These are phyloP conservation scores for Atherinomorus stipes DNA, from an alignment of 2,113 vertebrate genomes.

Conservation along the genomic window DNA sequence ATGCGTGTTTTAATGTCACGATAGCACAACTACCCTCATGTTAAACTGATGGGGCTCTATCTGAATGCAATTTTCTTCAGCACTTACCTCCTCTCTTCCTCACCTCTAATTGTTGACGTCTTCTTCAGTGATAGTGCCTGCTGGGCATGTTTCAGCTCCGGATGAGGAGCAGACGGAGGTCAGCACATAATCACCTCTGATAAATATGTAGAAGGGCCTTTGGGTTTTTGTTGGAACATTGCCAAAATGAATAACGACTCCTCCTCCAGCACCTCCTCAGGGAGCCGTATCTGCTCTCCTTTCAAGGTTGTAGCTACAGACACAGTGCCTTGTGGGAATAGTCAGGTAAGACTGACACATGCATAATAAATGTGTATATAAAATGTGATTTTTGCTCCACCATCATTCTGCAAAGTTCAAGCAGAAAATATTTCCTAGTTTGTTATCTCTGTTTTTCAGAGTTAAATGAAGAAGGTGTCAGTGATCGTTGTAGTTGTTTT, in stretches of 20 bases:
- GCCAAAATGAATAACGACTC: constrained; percentile 71
- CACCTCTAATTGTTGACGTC: background rate
- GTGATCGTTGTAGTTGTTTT: too few species aligned
- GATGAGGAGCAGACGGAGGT: constrained; percentile 63
- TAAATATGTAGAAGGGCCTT: constrained; percentile 75
- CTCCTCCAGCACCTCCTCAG: constrained; percentile 33
- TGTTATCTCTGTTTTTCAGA: too few species aligned
- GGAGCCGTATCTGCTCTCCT: constrained; percentile 40
- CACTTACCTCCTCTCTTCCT: too few species aligned
- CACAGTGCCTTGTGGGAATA: background rate
- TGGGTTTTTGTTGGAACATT: constrained; percentile 60
- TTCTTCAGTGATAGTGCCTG: constrained; percentile 43
- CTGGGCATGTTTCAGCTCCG: constrained; percentile 52
- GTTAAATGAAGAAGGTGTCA: too few species aligned
- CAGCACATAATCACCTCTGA: constrained; percentile 68
- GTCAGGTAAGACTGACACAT: background rate
- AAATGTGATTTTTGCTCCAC: too few species aligned
- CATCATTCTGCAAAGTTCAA: too few species aligned
- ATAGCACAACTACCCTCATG: too few species aligned
- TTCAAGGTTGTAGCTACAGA: constrained; percentile 59
- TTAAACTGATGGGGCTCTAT: too few species aligned
- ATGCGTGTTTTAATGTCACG: too few species aligned
- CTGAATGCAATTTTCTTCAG: too few species aligned
- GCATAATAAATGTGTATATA: too few species aligned
- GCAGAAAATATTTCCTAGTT: too few species aligned